Base-by-base conservation (phyloP, 2,797 vertebrate species). In the Anniella stebbinsi region DNA sequence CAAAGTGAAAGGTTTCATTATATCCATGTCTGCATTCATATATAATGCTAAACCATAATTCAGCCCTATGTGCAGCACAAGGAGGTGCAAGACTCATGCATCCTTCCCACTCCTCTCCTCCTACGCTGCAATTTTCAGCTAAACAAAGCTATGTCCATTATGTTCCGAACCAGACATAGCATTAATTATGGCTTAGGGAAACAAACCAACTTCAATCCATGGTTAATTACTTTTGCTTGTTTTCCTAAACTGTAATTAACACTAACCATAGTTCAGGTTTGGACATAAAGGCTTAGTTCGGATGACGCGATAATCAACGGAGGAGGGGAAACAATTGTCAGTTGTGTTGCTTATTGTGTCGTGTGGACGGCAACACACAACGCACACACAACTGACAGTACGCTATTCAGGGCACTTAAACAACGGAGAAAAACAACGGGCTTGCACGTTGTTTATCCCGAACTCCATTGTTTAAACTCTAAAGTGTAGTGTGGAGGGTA, bases 1-100 rank as follows among this genome's bases (percentile, higher is more conserved):
- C 41, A 92, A 93, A 86, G 76, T 33, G 89, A 48, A 28, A 85
- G 70, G 57, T 67, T 92, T 89, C 83, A 91, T 91, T 78, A 36
- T 86, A 91, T 38, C 69, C 89, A 87, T 84, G 54, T 3, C 0
- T 60, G 87, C 38, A 91, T 83, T 69, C 45, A 30, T 21, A 18
- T 3, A 6, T 18, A 36, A 18, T 2, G 70, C n/a, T 6, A 36
- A 36, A 38, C n/a, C 60, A 63, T 21, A 63, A 18, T 63, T 51
- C 7, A 51, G 10, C 51, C 7, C 51, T 51, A 51, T 51, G 12
- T 73, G 60, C 60, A 63, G 17, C n/a, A 73, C n/a, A 18, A 73
- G n/a, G n/a, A 73, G 6, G n/a, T 36, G 70, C 33, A 18, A 73
- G 70, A n/a, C n/a, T 73, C n/a, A 8, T 17, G n/a, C 18, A 15